phyloP scores from a whole-genome alignment of 2,797 vertebrate species.

The Tenualosa thibaudeaui region DNA sequence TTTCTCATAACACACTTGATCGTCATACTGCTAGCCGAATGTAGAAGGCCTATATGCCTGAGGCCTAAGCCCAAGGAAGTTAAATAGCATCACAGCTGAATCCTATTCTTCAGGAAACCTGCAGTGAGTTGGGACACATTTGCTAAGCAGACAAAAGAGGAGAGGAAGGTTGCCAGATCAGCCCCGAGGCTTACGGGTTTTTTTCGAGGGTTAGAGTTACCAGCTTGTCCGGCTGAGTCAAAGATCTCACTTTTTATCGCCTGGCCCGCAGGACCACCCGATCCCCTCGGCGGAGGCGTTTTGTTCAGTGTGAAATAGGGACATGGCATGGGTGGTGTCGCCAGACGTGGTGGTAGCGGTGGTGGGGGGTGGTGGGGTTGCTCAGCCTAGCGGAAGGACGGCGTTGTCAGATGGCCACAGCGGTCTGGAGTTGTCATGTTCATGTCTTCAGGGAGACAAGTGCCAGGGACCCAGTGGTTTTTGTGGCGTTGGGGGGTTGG shows the following conservation, averaged over 20 bases:
- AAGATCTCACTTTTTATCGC: neutral
- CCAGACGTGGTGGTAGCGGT: neutral
- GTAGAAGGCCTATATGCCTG: neutral
- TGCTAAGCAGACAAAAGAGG: slow-evolving; percentile 8
- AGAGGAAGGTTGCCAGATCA: slow-evolving; percentile 4
- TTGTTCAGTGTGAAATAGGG: neutral
- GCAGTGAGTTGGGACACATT: neutral
- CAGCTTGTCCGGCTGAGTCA: neutral
- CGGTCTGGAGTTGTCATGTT: slow-evolving; percentile 35
- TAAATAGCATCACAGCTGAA: neutral
- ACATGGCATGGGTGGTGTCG: neutral
- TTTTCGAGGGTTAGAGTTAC: slow-evolving; percentile 1
- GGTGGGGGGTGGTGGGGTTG: neutral
- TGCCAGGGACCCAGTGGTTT: slow-evolving; percentile 35
- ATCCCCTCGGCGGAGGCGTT: neutral
- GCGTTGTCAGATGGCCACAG: slow-evolving; percentile 8
- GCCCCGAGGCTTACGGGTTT: neutral
- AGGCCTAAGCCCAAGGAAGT: too few species aligned
- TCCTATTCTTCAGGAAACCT: neutral
- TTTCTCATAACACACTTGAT: neutral
- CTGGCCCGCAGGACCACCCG: neutral
- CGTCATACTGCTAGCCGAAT: neutral
- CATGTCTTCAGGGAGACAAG: slow-evolving; percentile 37
- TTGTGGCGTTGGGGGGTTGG: slow-evolving; percentile 31
- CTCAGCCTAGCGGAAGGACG: neutral